Conservation (phyloP, 1,140 invertebrate species). For the Drosophila dunni region DNA sequence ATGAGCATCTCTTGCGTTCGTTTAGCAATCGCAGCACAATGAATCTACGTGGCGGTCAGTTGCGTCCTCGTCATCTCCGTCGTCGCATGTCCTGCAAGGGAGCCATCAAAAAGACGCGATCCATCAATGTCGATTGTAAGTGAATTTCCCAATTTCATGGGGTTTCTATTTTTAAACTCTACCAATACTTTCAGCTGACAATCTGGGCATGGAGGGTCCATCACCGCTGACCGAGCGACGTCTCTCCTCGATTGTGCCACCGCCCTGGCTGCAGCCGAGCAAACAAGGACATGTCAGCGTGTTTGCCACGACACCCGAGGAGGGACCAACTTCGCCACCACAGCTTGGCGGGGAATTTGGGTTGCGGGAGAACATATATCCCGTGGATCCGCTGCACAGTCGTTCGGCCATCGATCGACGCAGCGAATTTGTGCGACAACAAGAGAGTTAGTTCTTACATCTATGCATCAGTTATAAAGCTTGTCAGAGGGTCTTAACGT, state of each 20-base stretch:
- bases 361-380: conserved; percentile 80
- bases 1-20: conserved; percentile 93
- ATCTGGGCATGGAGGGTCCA: conserved; percentile 89
- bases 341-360: conserved; percentile 61
- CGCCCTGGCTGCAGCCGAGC: conserved; percentile 86
- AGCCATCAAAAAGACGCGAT: conserved; percentile 94
- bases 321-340: conserved; percentile 59
- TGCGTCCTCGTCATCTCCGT: conserved; percentile 86
- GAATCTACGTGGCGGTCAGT: conserved; percentile 86
- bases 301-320: conserved; percentile 80
- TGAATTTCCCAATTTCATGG: not conserved
- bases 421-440: conserved; percentile 81
- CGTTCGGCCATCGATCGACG: conserved; percentile 79
- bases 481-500: no score
- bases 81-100: conserved; percentile 93
- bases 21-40: conserved; percentile 90
- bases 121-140: conserved; percentile 93
- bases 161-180: not conserved
- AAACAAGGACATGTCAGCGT: conserved; percentile 72
- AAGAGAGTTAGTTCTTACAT: conserved; percentile 80
- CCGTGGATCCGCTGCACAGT: conserved; percentile 74
- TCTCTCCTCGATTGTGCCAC: conserved; percentile 86
- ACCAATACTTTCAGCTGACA: conserved; percentile 87
- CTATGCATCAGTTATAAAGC: no score
- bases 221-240: conserved; percentile 86